Percentiles rank a stretch among this genome's conserved stretches.
Conservation (phyloP, 2,113 vertebrate species). For the Calyptomena viridis region DNA sequence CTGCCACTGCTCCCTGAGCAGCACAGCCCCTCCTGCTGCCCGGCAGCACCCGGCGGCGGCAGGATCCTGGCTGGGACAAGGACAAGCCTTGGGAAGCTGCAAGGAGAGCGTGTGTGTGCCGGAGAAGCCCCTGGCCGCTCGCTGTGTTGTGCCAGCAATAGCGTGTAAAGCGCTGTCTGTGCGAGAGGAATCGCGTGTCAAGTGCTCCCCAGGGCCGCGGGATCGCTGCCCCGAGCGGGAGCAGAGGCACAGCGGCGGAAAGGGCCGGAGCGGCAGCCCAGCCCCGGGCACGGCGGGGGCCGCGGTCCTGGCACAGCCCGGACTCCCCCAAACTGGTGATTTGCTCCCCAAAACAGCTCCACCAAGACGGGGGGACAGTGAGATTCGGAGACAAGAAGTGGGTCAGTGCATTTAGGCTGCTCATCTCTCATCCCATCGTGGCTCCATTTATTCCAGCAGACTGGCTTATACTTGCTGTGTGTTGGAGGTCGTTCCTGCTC, state of each 20-base stretch:
- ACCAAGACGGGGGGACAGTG: accelerated
- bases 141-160: conserved; percentile 51
- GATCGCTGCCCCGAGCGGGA: neutral
- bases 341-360: neutral
- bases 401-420: neutral
- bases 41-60: neutral
- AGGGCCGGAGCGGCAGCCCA: neutral
- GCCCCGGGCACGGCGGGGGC: no score
- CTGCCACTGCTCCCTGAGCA: accelerated
- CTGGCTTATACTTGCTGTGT: accelerated
- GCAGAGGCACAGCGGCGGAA: neutral
- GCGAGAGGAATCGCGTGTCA: conserved; percentile 60
- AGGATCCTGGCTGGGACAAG: neutral
- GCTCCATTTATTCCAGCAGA: neutral
- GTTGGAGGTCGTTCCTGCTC: accelerated
- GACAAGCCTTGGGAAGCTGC: accelerated
- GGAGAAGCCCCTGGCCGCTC: neutral
- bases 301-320: no score
- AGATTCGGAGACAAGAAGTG: accelerated
- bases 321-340: accelerated
- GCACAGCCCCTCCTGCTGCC: neutral
- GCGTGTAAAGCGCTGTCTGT: conserved; percentile 52
- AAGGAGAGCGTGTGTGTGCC: neutral
- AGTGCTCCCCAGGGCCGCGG: conserved; percentile 51
- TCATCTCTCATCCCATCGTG: accelerated